Percentiles rank a stretch among this genome's conserved stretches.
Evolutionary conservation across 2,888 invertebrate genomes (phyloP).

Genomic region (Latrodectus elegans): DNA sequence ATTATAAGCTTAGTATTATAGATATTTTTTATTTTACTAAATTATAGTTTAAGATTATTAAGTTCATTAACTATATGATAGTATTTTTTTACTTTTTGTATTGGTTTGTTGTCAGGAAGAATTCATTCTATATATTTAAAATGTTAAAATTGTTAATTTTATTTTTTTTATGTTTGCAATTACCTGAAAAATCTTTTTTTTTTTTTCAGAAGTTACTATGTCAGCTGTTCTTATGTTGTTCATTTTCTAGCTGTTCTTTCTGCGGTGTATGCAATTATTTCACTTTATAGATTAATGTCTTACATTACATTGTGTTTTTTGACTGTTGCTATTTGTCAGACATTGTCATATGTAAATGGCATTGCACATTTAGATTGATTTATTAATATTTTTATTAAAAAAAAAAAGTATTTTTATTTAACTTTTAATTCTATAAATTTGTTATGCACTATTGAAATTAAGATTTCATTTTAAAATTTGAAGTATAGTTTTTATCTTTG

Average conservation of each 20-base stretch:
- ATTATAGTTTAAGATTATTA: too few species aligned
- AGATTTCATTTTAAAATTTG: too few species aligned
- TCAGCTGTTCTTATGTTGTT: constrained; percentile 18
- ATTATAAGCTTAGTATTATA: too few species aligned
- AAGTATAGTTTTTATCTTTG: too few species aligned
- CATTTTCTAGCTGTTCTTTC: constrained; percentile 37
- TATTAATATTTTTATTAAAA: background rate
- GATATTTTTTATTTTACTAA: too few species aligned
- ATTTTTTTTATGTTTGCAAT: too few species aligned
- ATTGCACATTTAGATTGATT: background rate
- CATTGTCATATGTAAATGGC: constrained; percentile 30
- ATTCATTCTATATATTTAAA: too few species aligned
- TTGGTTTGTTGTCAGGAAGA: background rate
- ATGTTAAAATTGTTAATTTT: too few species aligned
- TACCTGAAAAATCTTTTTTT: background rate
- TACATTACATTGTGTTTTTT: constrained; percentile 24
- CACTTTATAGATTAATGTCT: constrained; percentile 43
- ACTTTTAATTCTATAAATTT: too few species aligned
- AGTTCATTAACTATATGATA: background rate
- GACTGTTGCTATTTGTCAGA: constrained; percentile 37
- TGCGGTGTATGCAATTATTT: constrained; percentile 31
- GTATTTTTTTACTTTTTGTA: background rate
- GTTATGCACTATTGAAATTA: too few species aligned
- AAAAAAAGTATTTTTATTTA: too few species aligned
- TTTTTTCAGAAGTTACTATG: constrained; percentile 41